phyloP scores from a whole-genome alignment of 2,888 invertebrate genomes.

The Noctuana brunneofusca region DNA sequence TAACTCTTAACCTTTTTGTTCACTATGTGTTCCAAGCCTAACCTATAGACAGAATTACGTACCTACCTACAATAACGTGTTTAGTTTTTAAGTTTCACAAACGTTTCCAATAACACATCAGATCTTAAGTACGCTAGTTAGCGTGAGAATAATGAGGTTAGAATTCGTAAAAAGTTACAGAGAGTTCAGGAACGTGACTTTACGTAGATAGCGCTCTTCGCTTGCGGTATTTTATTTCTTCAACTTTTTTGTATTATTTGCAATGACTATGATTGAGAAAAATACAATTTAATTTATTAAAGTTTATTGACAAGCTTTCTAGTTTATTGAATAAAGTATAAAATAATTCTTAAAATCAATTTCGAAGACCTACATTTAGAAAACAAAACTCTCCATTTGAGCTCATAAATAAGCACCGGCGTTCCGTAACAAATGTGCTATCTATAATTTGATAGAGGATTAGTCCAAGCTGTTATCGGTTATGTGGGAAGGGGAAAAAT shows the following conservation, averaged over 20 bases:
- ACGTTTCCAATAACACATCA: slow-evolving; percentile 12
- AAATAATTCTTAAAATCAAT: too few relatives aligned
- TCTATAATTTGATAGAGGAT: not conserved
- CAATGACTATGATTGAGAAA: slow-evolving; percentile 4
- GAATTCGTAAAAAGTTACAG: slow-evolving; percentile 24
- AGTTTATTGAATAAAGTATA: not conserved
- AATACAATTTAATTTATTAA: slow-evolving; percentile 5
- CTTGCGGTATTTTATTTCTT: slow-evolving; percentile 30
- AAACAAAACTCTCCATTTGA: too few relatives aligned
- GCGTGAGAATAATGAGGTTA: slow-evolving; percentile 26
- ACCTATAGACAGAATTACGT: not conserved
- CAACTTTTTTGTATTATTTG: slow-evolving; percentile 14
- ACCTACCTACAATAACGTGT: not conserved
- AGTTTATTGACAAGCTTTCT: not conserved
- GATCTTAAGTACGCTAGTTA: slow-evolving; percentile 15
- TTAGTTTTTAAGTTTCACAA: not conserved
- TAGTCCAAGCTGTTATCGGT: not conserved
- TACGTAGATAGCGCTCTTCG: slow-evolving; percentile 25
- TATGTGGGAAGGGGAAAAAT: not conserved
- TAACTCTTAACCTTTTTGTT: too few relatives aligned
- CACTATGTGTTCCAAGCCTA: too few relatives aligned
- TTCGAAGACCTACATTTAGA: too few relatives aligned
- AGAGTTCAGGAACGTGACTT: slow-evolving; percentile 28
- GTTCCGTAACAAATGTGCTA: not conserved
- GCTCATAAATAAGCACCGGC: too few relatives aligned